Evolutionary conservation across 2,888 invertebrate species (phyloP), one percentile per base, ranked within the genome.

Genomic region (Ichneumon xanthorius): DNA sequence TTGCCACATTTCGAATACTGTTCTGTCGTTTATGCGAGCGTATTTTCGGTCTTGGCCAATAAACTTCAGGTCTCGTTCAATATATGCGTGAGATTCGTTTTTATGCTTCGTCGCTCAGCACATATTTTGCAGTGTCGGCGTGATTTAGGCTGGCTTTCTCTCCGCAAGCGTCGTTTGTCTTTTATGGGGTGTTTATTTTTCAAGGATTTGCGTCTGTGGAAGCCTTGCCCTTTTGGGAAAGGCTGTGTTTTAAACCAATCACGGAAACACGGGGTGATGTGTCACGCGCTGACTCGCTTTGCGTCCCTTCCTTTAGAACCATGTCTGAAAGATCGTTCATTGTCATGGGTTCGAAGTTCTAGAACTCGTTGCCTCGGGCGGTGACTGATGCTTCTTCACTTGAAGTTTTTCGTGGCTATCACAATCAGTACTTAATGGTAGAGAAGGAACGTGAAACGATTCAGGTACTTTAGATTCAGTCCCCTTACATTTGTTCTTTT

Each of bases 1-100:
- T 45, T 50, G 30, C n/a, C 50, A 48, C 70, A 71, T 16, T 71
- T 30, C 7, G 70, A 71, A 9, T 71, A 71, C 16, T 53, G 70
- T 53, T 14, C 30, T 2, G 53, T 70, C 7, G 50, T n/a, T 9
- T 53, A 71, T 19, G 50, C 50, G 70, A 19, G 26, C 16, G 5
- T 71, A 7, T 33, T 50, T 9, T 6, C 48, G 6, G 5, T 50
- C 6, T 53, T 71, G 53, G 30, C 70, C 1, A n/a, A 14, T 4
- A 71, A 71, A 22, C 33, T 53, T 9, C 70, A 71, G 9, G 70
- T 71, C 1, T 19, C 33, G 5, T 53, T 53, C 16, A 37, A 71
- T n/a, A 53, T 71, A 50, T 71, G 53, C 30, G 70, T 53, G 53
- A 30, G 70, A 1, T 71, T 70, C 16, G 53, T 70, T 6, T 14